These are phyloP conservation scores for Spea hammondii DNA, from an alignment of 2,797 vertebrate genomes.

Conservation along the genomic window DNA sequence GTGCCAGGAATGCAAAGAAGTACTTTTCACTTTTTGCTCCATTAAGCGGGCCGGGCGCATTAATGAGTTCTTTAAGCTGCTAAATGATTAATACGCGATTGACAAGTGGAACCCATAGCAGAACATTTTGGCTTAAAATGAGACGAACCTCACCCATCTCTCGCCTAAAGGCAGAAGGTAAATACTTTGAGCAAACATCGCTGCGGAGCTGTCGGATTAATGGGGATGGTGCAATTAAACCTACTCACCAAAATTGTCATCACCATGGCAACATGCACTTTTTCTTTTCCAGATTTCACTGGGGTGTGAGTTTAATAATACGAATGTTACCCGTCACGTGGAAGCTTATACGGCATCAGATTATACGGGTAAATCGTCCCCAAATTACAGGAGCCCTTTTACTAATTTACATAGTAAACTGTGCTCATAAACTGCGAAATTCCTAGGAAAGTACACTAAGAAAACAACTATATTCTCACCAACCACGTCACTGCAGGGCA, in stretches of 20 bases:
- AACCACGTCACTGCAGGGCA: too few species aligned
- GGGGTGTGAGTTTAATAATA: not conserved
- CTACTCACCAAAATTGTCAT: conserved; percentile 52
- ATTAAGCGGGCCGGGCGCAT: conserved; percentile 15
- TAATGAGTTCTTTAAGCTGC: conserved; percentile 57
- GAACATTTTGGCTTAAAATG: conserved; percentile 66
- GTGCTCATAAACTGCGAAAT: too few species aligned
- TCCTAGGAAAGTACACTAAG: too few species aligned
- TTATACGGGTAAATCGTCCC: too few species aligned
- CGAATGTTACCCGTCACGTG: not conserved
- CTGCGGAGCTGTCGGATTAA: conserved; percentile 54
- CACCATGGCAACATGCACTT: conserved; percentile 43
- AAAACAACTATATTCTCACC: too few species aligned
- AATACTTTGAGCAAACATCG: conserved; percentile 55
- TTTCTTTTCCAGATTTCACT: conserved; percentile 41
- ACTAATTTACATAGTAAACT: too few species aligned
- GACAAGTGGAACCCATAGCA: conserved; percentile 67
- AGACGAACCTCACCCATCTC: conserved; percentile 62
- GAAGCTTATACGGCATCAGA: too few species aligned
- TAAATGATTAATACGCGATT: conserved; percentile 66
- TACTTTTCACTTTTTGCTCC: not conserved
- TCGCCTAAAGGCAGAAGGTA: conserved; percentile 62
- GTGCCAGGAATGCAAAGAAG: not conserved
- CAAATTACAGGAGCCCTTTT: too few species aligned
- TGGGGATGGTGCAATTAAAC: conserved; percentile 58